phyloP scores from a whole-genome alignment of 2,888 invertebrate genomes.

The Dexiosoma caninum region DNA sequence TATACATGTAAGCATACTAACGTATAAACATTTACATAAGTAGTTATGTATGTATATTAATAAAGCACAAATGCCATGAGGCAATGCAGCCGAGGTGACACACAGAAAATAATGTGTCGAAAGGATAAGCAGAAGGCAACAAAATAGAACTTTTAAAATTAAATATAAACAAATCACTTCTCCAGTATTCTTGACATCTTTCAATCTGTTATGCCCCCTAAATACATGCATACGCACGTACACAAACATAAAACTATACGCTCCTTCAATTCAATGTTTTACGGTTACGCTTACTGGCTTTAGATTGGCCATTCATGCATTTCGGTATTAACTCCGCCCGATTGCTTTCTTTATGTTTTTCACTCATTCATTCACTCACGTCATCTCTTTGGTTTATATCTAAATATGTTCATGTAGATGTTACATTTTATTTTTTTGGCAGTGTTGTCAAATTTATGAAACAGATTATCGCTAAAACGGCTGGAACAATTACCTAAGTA shows the following conservation, averaged over 20 bases:
- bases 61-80: not conserved
- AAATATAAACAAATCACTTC: conserved; percentile 6
- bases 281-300: conserved; percentile 77
- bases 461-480: not conserved
- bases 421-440: no score
- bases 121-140: conserved; percentile 52
- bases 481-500: no score
- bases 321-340: conserved; percentile 77
- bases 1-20: not conserved
- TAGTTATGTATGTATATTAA: not conserved
- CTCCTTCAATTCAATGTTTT: conserved; percentile 65
- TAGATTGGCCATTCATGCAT: conserved; percentile 78
- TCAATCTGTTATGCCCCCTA: conserved; percentile 58
- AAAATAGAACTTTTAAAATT: not conserved
- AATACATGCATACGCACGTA: not conserved
- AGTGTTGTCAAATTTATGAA: not conserved
- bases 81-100: conserved; percentile 17
- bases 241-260: conserved; percentile 39
- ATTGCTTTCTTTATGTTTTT: conserved; percentile 66
- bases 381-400: conserved; percentile 35
- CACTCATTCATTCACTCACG: conserved; percentile 56
- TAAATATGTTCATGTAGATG: not conserved
- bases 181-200: conserved; percentile 72
- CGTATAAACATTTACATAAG: not conserved
- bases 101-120: conserved; percentile 7